Evolutionary conservation across 2,888 invertebrate species (phyloP).

Genomic region (Tryphoninae sp.): DNA sequence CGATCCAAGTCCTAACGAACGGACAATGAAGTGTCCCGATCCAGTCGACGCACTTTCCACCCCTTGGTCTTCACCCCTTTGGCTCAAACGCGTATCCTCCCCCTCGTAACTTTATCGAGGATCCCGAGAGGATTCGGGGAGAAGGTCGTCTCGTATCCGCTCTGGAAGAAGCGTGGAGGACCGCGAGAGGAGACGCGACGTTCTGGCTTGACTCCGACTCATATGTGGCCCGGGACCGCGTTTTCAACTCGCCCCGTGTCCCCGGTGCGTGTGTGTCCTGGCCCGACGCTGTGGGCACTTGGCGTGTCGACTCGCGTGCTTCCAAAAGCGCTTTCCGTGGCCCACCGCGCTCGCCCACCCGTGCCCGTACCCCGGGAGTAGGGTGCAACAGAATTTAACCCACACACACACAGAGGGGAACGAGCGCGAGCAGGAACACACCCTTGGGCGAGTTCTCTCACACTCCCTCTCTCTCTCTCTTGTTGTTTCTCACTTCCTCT

Average conservation of each 20-base stretch:
- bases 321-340: conserved; percentile 63
- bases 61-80: too few species aligned
- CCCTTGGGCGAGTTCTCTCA: conserved; percentile 14
- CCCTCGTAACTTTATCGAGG: too few species aligned
- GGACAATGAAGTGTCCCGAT: too few species aligned
- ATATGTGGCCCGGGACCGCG: neutral
- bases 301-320: conserved; percentile 65
- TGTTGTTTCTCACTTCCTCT: conserved; percentile 32
- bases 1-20: too few species aligned
- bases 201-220: neutral
- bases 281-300: conserved; percentile 41
- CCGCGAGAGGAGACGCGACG: conserved; percentile 3
- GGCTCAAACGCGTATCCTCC: too few species aligned
- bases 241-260: conserved; percentile 11
- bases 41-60: too few species aligned
- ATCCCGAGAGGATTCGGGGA: neutral
- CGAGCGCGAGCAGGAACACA: conserved; percentile 3
- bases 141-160: neutral
- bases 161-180: neutral
- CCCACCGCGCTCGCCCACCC: conserved; percentile 66
- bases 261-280: conserved; percentile 41
- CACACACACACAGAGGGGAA: neutral
- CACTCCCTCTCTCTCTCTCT: neutral
- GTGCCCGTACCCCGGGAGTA: conserved; percentile 64
- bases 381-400: conserved; percentile 59